Evolutionary conservation across 1,140 invertebrate genomes (phyloP).

Genomic region (Hycleus phaleratus): DNA sequence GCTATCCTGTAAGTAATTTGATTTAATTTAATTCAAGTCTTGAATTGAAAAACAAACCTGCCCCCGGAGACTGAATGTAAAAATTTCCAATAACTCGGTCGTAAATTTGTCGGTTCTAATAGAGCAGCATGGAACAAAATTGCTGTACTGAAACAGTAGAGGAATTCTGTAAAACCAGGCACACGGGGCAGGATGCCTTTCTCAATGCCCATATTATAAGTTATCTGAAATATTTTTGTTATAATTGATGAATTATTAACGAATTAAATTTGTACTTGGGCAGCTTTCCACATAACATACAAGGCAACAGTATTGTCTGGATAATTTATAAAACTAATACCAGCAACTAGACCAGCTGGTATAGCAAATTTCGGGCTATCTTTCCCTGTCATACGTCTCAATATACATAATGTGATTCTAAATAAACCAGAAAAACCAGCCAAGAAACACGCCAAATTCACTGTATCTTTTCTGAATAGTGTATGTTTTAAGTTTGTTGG

Average conservation of each 20-base stretch:
- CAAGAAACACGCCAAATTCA: conserved; percentile 55
- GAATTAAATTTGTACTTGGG: conserved; percentile 47
- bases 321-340: conserved; percentile 54
- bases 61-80: conserved; percentile 65
- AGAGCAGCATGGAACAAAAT: conserved; percentile 74
- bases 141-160: conserved; percentile 74
- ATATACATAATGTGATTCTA: conserved; percentile 52
- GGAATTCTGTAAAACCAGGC: conserved; percentile 54
- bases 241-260: conserved; percentile 11
- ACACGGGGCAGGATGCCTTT: conserved; percentile 51
- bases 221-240: conserved; percentile 43
- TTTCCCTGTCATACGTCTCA: conserved; percentile 47
- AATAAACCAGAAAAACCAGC: conserved; percentile 56
- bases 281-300: conserved; percentile 64
- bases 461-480: conserved; percentile 48
- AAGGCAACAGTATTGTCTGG: conserved; percentile 60
- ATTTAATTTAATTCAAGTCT: conserved; percentile 14
- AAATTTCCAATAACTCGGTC: conserved; percentile 80
- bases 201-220: conserved; percentile 52
- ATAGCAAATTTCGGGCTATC: conserved; percentile 54
- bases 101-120: conserved; percentile 67
- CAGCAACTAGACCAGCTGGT: conserved; percentile 56
- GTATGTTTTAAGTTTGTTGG: conserved; percentile 45
- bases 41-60: conserved; percentile 44
- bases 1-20: conserved; percentile 47